Conservation (phyloP, 2,113 vertebrate species). For the Rhinopomastus cyanomelas region DNA sequence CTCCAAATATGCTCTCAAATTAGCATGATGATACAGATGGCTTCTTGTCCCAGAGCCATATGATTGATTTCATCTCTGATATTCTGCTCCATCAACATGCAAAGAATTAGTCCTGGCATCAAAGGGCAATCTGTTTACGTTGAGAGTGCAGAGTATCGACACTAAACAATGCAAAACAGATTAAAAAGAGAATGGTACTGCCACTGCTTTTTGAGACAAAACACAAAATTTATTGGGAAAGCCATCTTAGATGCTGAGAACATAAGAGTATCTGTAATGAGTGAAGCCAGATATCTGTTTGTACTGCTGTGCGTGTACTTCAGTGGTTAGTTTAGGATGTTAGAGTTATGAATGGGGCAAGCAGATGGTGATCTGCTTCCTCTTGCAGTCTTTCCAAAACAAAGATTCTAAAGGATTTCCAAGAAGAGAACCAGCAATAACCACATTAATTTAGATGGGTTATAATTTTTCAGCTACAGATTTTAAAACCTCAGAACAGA, state of each 20-base stretch:
- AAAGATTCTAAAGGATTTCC: neutral
- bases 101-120: conserved; percentile 47
- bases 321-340: neutral
- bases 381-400: neutral
- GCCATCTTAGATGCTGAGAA: conserved; percentile 9
- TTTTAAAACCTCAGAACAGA: neutral
- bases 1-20: conserved; percentile 38
- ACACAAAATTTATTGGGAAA: neutral
- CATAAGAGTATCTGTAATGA: neutral
- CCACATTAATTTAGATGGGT: neutral
- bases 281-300: neutral
- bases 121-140: conserved; percentile 62
- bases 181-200: neutral
- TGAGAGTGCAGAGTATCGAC: conserved; percentile 14
- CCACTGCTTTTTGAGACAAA: neutral
- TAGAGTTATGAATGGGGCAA: neutral
- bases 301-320: neutral
- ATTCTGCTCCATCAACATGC: conserved; percentile 47
- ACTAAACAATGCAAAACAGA: conserved; percentile 25
- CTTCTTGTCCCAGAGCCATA: conserved; percentile 41
- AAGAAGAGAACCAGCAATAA: neutral
- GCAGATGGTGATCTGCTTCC: neutral
- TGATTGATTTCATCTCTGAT: conserved; percentile 60
- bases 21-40: conserved; percentile 45
- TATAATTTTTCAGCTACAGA: neutral